Evolutionary conservation across 1,140 invertebrate genomes (phyloP).

Genomic region (Gonatopus flavifemur): DNA sequence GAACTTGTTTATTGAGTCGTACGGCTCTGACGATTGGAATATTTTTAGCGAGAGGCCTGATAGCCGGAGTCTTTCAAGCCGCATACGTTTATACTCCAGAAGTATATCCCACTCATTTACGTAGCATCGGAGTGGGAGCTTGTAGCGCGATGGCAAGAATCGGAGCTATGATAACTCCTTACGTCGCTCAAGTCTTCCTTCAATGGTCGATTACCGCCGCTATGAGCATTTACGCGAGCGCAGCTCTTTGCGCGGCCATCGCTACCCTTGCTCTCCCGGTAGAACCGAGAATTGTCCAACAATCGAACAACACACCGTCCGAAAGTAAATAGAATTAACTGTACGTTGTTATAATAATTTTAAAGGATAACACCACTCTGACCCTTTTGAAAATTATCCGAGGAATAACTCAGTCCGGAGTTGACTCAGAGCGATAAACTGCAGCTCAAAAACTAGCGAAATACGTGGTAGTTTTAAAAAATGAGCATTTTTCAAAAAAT

Average conservation of each 20-base stretch:
- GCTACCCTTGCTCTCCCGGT: conserved; percentile 78
- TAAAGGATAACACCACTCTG: too few species aligned
- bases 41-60: conserved; percentile 88
- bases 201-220: conserved; percentile 73
- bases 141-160: conserved; percentile 89
- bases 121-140: conserved; percentile 84
- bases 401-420: too few species aligned
- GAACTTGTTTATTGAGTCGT: conserved; percentile 64
- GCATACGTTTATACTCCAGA: conserved; percentile 96
- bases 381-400: too few species aligned
- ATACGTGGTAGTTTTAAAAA: too few species aligned
- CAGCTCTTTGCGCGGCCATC: conserved; percentile 72
- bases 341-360: too few species aligned
- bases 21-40: conserved; percentile 79
- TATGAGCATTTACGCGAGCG: conserved; percentile 71
- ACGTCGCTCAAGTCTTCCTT: conserved; percentile 84
- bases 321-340: conserved; percentile 21
- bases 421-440: too few species aligned
- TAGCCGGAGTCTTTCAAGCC: conserved; percentile 92
- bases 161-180: conserved; percentile 91
- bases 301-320: conserved; percentile 60
- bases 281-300: conserved; percentile 75
- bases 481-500: too few species aligned
- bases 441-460: too few species aligned
- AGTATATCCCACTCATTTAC: conserved; percentile 87